Evolutionary conservation across 2,888 invertebrate species (phyloP), one percentile per base, ranked within the genome.

Genomic region (Boloria euphrosyne): DNA sequence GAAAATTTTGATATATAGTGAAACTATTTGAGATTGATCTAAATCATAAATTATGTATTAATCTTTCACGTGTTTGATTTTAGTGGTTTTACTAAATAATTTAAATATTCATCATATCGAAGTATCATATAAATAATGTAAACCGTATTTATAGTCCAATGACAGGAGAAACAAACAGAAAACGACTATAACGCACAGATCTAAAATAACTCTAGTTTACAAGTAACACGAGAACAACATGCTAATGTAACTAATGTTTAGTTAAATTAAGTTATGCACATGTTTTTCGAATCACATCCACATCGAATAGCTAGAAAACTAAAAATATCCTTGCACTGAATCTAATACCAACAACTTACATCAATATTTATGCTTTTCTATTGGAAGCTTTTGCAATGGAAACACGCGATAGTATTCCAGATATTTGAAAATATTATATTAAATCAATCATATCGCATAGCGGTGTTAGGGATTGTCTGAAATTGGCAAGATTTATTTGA

Each of bases 351-450:
- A 71, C 73, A 70, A 68, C 69, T 70, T 73, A 71, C 66, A 74
- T 74, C 76, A 79, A 78, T 78, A 78, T 76, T 78, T 77, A 78
- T 74, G 70, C 71, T 75, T 72, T 74, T 74, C 74, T 72, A 74
- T 74, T 66, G 65, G 72, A 71, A 67, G 72, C 70, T 74, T 73
- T 72, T 73, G 76, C 73, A 75, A 71, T 53, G 55, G 68, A 67
- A 75, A 67, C 75, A 79, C 72, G 72, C 71, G 78, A 71, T 78
- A 79, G 80, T 81, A 83, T 83, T 81, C 75, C 71, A 76, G 72
- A 76, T 77, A 74, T 78, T 72, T 76, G 74, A 81, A 80, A 85
- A 85, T 81, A 83, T 74, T 38, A 31, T 27, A 59, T 59, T 49
- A 74, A 71, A 73, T 73, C 78, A 78, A 78, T 81, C 81, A 77